Conservation (phyloP, 1,140 invertebrate genomes). For the Orius laevigatus region DNA sequence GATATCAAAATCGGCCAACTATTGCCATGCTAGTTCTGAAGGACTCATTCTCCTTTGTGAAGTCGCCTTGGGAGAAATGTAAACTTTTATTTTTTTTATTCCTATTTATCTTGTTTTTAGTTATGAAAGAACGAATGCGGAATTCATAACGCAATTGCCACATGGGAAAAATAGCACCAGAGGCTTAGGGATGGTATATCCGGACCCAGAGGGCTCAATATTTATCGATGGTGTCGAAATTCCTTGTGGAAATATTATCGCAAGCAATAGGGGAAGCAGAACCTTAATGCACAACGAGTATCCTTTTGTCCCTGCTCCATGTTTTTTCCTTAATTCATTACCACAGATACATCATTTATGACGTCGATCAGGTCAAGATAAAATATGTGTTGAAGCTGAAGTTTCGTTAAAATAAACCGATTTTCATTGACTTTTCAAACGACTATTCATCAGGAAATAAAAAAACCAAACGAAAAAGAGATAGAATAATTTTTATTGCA, state of each 20-base stretch:
- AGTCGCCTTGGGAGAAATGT: constrained; percentile 88
- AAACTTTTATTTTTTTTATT: constrained; percentile 24
- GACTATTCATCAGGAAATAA: no score
- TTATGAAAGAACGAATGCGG: constrained; percentile 48
- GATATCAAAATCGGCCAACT: constrained; percentile 97
- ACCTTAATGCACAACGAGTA: constrained; percentile 73
- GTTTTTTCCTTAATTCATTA: constrained; percentile 30
- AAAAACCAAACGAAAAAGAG: constrained; percentile 15
- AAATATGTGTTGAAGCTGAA: constrained; percentile 63
- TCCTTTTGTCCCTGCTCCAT: no score
- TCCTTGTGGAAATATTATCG: constrained; percentile 46
- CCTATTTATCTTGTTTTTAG: constrained; percentile 27
- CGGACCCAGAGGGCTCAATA: constrained; percentile 35
- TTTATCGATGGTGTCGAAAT: constrained; percentile 48
- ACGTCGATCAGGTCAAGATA: constrained; percentile 71
- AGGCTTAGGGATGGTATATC: constrained; percentile 59
- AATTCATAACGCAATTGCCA: constrained; percentile 64
- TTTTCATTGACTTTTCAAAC: no score
- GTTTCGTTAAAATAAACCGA: constrained; percentile 40
- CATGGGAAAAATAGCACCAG: constrained; percentile 61
- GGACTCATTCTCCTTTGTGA: constrained; percentile 86
- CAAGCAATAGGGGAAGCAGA: constrained; percentile 25
- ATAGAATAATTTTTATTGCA: constrained; percentile 22
- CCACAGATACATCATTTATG: constrained; percentile 78
- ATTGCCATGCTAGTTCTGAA: constrained; percentile 59